Percentiles rank a stretch among this genome's conserved stretches.
phyloP scores from a whole-genome alignment of 2,797 vertebrate species.

The Gallinago stenura region DNA sequence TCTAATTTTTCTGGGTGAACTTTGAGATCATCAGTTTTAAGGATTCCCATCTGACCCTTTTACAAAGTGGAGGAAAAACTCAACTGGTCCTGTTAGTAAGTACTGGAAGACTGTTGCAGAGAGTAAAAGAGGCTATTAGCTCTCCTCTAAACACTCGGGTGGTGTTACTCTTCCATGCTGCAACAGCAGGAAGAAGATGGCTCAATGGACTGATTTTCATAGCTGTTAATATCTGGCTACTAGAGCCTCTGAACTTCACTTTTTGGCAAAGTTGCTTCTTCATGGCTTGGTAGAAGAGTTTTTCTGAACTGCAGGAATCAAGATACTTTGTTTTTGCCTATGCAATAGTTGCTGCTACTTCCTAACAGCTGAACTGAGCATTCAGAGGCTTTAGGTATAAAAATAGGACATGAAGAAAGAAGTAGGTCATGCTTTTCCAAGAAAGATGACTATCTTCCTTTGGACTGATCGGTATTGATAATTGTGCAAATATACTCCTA shows the following conservation, averaged over 20 bases:
- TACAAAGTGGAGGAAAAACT: background rate
- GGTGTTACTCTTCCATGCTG: background rate
- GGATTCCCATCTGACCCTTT: background rate
- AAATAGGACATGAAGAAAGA: background rate
- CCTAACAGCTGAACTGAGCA: background rate
- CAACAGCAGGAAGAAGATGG: background rate
- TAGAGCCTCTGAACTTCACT: background rate
- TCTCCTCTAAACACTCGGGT: background rate
- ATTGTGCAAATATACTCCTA: background rate
- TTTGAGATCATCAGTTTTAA: background rate
- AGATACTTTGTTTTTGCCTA: background rate
- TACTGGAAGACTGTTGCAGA: background rate
- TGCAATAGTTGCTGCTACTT: background rate
- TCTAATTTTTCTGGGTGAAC: background rate
- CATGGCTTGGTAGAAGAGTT: background rate
- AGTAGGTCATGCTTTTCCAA: background rate
- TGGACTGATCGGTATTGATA: background rate
- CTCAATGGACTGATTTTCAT: background rate
- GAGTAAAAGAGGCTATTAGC: background rate
- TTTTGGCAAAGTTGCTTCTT: background rate
- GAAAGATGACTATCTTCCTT: background rate
- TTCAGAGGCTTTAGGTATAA: background rate
- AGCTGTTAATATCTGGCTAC: background rate
- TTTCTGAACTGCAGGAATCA: background rate
- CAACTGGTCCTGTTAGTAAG: background rate